Evolutionary conservation across 2,113 vertebrate species (phyloP), one percentile per base, ranked within the genome.

Genomic region (Cryptomyrus ogoouensis): DNA sequence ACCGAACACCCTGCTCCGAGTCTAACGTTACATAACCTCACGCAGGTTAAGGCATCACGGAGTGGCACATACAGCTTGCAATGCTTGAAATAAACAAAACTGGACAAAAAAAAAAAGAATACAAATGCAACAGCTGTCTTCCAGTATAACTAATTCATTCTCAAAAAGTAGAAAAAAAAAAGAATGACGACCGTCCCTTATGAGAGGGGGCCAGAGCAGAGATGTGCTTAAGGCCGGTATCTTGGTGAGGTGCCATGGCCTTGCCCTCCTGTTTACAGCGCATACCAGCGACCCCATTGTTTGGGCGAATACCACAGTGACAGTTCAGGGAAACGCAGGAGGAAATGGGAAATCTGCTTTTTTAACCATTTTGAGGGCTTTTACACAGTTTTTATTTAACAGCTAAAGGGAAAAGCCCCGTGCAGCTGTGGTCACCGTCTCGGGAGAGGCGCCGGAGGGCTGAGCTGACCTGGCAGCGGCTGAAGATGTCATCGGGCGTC

Each of bases 381-480:
- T 53, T 35, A 39, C 50, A 19, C 12, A 19, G 24, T 19, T 66
- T 19, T 8, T 47, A 8, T 24, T 46, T 10, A 24, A 49, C 12
- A 86, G n/a, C 5, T 15, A 53, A 53, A 13, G 21, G 9, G 24
- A n/a, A n/a, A 24, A 62, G 21, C 56, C 1, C 56, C 7, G 7
- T 12, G 6, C 56, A 7, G 53, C 53, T 2, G 53, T 1, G 21
- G 56, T n/a, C 56, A n/a, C 3, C 0, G 24, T n/a, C 56, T n/a
- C 56, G 24, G 56, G 56, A n/a, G 24, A n/a, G 21, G 56, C 56
- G 6, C 4, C 2, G 3, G 39, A 62, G 87, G 31, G 15, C 12
- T 2, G 87, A 5, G 19, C 89, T 62, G 24, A 98, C 97, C 97
- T 97, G 97, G 93, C 98, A 98, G 92, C 96, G 96, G 93, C 97